Base-by-base conservation (phyloP, 2,797 vertebrate genomes). In the Anomalospiza imberbis region DNA sequence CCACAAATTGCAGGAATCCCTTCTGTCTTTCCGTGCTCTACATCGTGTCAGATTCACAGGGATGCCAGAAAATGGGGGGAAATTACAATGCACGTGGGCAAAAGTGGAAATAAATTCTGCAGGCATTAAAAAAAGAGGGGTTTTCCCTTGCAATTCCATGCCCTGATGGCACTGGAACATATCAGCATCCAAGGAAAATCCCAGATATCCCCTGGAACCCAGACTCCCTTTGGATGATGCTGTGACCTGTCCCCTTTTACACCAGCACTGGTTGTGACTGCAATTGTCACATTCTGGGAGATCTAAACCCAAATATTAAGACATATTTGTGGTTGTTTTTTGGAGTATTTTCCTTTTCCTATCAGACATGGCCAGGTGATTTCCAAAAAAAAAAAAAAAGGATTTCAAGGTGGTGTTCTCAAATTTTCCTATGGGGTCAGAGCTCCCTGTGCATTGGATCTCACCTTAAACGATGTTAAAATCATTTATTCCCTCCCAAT, bases 401-500 rank as follows among this genome's bases (percentile, higher is more conserved):
- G 31, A 78, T 75, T 92, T 71, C 2, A 79, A 88, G 40, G 34
- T 38, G 38, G 13, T 85, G 57, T 71, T 19, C 6, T 88, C 53
- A 72, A 38, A 91, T 95, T 95, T 96, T 73, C 85, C 36, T 93
- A 31, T 11, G 5, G 54, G 63, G 73, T 68, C 66, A 54, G 36
- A 80, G 36, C 47, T 62, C 71, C 61, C 18, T 7, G 5, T 0
- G 20, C 84, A 51, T 88, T 94, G 76, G 85, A 66, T 96, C 94
- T 85, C 85, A 90, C 57, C 32, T 92, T 76, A 84, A 96, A 91
- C 36, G 70, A 15, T 1, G 3, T 15, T n/a, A 55, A 89, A 84
- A 76, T 57, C 1, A 47, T 78, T 88, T 67, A 24, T 91, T 76
- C 78, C 79, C 68, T 60, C 58, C 29, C 71, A 54, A 2, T 6